Conservation (phyloP, 2,888 invertebrate genomes). For the Endomychus coccineus region DNA sequence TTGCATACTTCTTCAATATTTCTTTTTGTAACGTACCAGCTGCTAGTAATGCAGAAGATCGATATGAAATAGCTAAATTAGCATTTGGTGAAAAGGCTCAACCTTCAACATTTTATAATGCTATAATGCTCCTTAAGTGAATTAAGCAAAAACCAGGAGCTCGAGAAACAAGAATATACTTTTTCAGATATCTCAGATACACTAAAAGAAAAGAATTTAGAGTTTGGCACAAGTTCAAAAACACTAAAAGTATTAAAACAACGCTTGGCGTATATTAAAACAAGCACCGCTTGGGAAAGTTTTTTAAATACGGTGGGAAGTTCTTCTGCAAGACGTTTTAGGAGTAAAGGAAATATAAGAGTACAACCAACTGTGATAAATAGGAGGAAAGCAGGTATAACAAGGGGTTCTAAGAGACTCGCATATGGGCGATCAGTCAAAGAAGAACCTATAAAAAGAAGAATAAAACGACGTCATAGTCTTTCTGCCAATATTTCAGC, state of each 20-base stretch:
- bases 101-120: no score
- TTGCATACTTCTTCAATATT: no score
- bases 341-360: constrained; percentile 3
- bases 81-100: no score
- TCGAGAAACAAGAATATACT: no score
- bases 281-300: constrained; percentile 5
- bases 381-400: constrained; percentile 6
- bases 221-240: constrained; percentile 6
- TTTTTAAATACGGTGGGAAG: constrained; percentile 3
- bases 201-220: constrained; percentile 5
- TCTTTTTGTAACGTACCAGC: no score
- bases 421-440: constrained; percentile 5
- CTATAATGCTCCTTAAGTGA: no score
- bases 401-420: constrained; percentile 6
- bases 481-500: constrained; percentile 3
- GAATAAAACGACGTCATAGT: constrained; percentile 5
- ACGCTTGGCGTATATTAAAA: constrained; percentile 3
- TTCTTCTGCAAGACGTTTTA: constrained; percentile 5
- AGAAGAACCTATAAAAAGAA: constrained; percentile 2
- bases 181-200: constrained; percentile 4
- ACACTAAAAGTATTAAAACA: constrained; percentile 4
- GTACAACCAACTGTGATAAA: constrained; percentile 5
- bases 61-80: no score
- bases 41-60: no score
- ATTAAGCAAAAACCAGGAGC: constrained; percentile 3